Evolutionary conservation across 2,113 vertebrate genomes (phyloP), one percentile per base, ranked within the genome.

Genomic region (Blennius ocellaris): DNA sequence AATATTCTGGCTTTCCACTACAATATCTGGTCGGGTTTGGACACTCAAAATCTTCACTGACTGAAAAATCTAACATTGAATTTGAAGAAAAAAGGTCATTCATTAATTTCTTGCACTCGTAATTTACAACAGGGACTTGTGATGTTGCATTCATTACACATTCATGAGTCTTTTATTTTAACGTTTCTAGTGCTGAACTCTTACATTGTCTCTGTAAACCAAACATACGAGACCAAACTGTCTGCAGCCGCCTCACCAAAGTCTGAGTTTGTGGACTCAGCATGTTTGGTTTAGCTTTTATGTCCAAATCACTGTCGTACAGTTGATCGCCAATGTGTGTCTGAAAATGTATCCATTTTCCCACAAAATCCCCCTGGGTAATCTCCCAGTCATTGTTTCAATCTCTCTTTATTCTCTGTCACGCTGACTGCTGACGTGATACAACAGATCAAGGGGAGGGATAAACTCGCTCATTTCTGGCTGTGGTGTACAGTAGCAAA

Each of bases 331-430:
- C 48, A 49, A 11, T 52, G 53, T 67, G 38, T 6, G 54, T 64
- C n/a, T 15, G 44, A 76, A 37, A 64, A 45, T 53, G 53, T 56
- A 70, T 69, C 71, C 50, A 14, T 76, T 78, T 74, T 63, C 57
- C 56, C 21, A 48, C 16, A 64, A 16, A 66, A 49, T 65, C 64
- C 76, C 51, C 30, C 8, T 51, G 67, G 76, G 77, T 83, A 83
- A 79, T 81, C 80, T 85, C 64, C 11, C 40, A 69, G 39, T 71
- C 51, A 58, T 83, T 72, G 48, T 88, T 81, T 65, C 53, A 47
- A 38, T 74, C 66, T 48, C 41, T 62, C 74, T 81, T 67, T 62
- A 78, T 75, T 73, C 70, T 65, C 12, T n/a, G 0, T 67, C 1
- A n/a, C 70, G 53, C 39, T 10, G 16, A n/a, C 21, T 44, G 66